Evolutionary conservation across 2,797 vertebrate genomes (phyloP).

Genomic region (Odontamblyopus lacepedii): DNA sequence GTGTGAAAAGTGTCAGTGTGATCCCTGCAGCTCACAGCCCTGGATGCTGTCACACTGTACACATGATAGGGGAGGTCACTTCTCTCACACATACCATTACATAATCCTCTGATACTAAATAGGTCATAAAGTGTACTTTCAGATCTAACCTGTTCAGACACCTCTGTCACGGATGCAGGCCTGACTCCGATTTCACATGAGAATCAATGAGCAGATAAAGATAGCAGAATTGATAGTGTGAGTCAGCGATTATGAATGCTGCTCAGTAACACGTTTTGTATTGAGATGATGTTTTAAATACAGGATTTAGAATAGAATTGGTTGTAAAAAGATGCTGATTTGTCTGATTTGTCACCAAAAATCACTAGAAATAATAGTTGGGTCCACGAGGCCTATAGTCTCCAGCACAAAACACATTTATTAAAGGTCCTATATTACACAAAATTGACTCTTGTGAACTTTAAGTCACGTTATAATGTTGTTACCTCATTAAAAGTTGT

Average conservation of each 20-base stretch:
- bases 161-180: slow-evolving; percentile 42
- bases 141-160: slow-evolving; percentile 63
- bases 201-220: slow-evolving; percentile 49
- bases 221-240: slow-evolving; percentile 46
- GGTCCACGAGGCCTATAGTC: no score
- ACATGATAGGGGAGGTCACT: slow-evolving; percentile 65
- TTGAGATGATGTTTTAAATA: no score
- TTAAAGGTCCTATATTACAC: no score
- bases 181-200: slow-evolving; percentile 51
- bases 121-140: slow-evolving; percentile 70
- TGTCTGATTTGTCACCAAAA: no score
- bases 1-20: slow-evolving; percentile 20
- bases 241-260: slow-evolving; percentile 5
- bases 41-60: slow-evolving; percentile 37
- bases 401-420: no score
- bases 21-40: slow-evolving; percentile 27
- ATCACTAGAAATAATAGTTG: no score
- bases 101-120: slow-evolving; percentile 62
- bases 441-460: no score
- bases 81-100: slow-evolving; percentile 67
- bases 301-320: no score
- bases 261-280: neutral
- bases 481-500: no score
- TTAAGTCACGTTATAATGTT: no score
- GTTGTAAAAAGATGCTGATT: no score